A percentile compares a stretch with the other conserved stretches of the same genome.
These are phyloP conservation scores for Megastigmus dorsalis DNA, from an alignment of 2,888 invertebrate species.

Conservation along the genomic window DNA sequence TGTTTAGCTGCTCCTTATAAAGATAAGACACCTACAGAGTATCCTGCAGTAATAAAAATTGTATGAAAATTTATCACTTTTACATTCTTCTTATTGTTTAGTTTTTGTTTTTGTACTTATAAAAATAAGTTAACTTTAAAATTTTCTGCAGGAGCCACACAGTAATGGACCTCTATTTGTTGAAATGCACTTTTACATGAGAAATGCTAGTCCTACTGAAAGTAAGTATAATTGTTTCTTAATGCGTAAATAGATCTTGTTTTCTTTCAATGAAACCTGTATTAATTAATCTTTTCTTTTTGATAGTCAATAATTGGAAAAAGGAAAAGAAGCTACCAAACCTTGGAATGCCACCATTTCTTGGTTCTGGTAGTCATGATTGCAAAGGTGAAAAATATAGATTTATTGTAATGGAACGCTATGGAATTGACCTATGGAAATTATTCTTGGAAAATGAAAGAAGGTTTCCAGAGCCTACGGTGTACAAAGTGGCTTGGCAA, in stretches of 20 bases:
- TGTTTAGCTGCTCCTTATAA: constrained; percentile 73
- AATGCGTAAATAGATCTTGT: background rate
- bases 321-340: constrained; percentile 80
- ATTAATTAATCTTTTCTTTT: background rate
- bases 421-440: constrained; percentile 90
- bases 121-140: background rate
- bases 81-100: background rate
- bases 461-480: constrained; percentile 83
- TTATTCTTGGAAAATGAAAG: constrained; percentile 82
- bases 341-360: constrained; percentile 89
- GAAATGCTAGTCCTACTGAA: constrained; percentile 83
- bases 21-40: constrained; percentile 76
- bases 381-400: constrained; percentile 86
- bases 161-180: constrained; percentile 95
- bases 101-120: too few relatives aligned
- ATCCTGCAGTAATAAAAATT: constrained; percentile 86
- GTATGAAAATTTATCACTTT: constrained; percentile 76
- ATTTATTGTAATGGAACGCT: constrained; percentile 92
- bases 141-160: constrained; percentile 85
- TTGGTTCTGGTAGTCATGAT: constrained; percentile 89
- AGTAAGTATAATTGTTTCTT: constrained; percentile 75
- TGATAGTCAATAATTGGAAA: constrained; percentile 83
- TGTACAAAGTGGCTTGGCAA: constrained; percentile 88
- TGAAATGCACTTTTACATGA: constrained; percentile 92
- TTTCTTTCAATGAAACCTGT: background rate